phyloP scores from a whole-genome alignment of 2,888 invertebrate genomes.

The Stegana nigrithorax region DNA sequence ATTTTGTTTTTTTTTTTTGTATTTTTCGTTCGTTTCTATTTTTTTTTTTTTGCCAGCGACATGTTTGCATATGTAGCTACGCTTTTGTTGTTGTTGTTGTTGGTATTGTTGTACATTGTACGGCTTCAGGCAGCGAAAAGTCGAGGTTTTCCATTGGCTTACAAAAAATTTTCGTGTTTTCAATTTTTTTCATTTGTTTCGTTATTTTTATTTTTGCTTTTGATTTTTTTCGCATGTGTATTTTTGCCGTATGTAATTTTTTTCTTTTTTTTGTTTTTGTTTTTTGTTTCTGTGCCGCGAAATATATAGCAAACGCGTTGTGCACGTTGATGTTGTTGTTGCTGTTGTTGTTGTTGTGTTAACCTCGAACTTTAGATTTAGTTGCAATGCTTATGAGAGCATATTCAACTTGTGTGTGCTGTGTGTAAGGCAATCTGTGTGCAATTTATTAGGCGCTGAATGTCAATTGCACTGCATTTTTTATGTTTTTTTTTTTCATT shows the following conservation, averaged over 20 bases:
- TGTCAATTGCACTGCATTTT: slow-evolving; percentile 5
- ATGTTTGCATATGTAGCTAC: too few relatives aligned
- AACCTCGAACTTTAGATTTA: slow-evolving; percentile 62
- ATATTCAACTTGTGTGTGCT: too few relatives aligned
- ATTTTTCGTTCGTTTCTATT: too few relatives aligned
- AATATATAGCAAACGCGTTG: slow-evolving; percentile 43
- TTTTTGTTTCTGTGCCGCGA: slow-evolving; percentile 46
- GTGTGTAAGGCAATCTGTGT: too few relatives aligned
- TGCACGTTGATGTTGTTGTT: slow-evolving; percentile 18
- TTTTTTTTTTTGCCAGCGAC: too few relatives aligned
- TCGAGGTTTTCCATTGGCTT: slow-evolving; percentile 59
- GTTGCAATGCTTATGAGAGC: slow-evolving; percentile 60
- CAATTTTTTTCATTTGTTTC: too few relatives aligned
- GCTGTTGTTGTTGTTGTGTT: slow-evolving; percentile 7
- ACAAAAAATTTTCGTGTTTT: slow-evolving; percentile 49
- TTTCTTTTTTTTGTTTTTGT: slow-evolving; percentile 26
- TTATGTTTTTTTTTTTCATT: background rate
- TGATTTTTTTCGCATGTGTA: too few relatives aligned
- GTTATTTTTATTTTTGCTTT: slow-evolving; percentile 14
- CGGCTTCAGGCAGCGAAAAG: slow-evolving; percentile 35
- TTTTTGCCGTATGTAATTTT: too few relatives aligned
- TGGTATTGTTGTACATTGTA: too few relatives aligned
- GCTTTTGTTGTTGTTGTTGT: slow-evolving; percentile 3
- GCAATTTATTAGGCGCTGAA: slow-evolving; percentile 9
- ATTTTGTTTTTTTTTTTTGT: background rate